Percentiles rank a stretch among this genome's conserved stretches.
Conservation (phyloP, 2,113 vertebrate species). For the Dipodomys ordii region DNA sequence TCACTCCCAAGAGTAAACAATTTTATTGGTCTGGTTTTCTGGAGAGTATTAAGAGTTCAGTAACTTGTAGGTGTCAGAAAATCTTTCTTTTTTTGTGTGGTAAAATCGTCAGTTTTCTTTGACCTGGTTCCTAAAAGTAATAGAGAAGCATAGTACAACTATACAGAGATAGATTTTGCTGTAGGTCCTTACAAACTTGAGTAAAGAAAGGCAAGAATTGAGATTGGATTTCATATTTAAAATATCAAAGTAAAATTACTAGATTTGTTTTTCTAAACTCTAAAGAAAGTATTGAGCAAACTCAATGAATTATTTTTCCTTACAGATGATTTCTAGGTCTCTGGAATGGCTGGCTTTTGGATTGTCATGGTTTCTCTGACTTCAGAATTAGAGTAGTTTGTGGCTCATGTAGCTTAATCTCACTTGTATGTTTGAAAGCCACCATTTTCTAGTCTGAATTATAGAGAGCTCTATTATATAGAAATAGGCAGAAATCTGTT, state of each 20-base stretch:
- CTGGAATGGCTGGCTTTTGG: not conserved
- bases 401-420: constrained; percentile 30
- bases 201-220: not conserved
- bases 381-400: constrained; percentile 23
- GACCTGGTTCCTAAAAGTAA: constrained; percentile 21
- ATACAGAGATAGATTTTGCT: not conserved
- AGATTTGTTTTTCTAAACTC: constrained; percentile 24
- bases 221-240: constrained; percentile 27
- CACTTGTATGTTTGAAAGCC: constrained; percentile 13
- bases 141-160: constrained; percentile 16
- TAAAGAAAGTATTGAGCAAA: constrained; percentile 25
- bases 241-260: constrained; percentile 3
- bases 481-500: not conserved
- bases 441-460: constrained; percentile 31
- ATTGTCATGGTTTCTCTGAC: not conserved
- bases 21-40: constrained; percentile 47
- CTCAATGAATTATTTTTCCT: not conserved
- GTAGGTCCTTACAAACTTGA: constrained; percentile 45
- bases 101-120: not conserved
- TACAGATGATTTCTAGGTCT: not conserved
- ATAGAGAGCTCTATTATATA: not conserved
- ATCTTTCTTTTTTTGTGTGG: not conserved
- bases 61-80: constrained; percentile 48
- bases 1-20: constrained; percentile 32
- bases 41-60: constrained; percentile 24